Base-by-base conservation (phyloP, 2,888 invertebrate species). In the Argyresthia albistria region DNA sequence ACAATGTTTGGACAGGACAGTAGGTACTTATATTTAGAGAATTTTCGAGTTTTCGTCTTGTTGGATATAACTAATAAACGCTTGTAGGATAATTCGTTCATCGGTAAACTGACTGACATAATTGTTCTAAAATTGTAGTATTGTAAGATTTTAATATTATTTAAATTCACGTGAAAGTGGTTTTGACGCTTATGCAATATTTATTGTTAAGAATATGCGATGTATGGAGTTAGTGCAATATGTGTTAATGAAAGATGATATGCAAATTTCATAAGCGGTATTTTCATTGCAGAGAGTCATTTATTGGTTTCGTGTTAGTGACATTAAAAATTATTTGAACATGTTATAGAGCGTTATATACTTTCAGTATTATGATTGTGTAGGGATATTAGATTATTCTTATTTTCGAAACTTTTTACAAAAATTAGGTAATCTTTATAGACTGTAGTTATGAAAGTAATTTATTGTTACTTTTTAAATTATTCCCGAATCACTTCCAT, bases 391-490 rank as follows among this genome's bases (percentile, higher is more conserved):
- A 78, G 74, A 75, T 69, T 76, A 73, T 73, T 73, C 72, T 76
- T 72, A 71, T 75, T 79, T 78, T 77, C 73, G 67, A 75, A 77
- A 75, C 64, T 67, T 72, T 73, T 76, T 59, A 72, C 65, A 70
- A 76, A 50, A 73, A 74, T 78, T 76, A 70, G 71, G 77, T 80
- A 77, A 81, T 79, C 74, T 63, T 76, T 76, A 76, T 81, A 83
- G 80, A 78, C 73, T 81, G 72, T 84, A 80, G 76, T 69, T 73
- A 66, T 65, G n/a, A 70, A 66, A 65, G 80, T 84, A 83, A 82
- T 82, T 82, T 84, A 81, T 84, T 83, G 80, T 84, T 84, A 82
- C 81, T 82, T 78, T 25, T 77, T 75, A 76, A 80, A 81, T 76
- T 73, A 77, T 84, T 80, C 77, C 79, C 76, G 77, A 79, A 77